Evolutionary conservation across 2,113 vertebrate species (phyloP), one percentile per base, ranked within the genome.

Genomic region (Muntiacus muntjak): DNA sequence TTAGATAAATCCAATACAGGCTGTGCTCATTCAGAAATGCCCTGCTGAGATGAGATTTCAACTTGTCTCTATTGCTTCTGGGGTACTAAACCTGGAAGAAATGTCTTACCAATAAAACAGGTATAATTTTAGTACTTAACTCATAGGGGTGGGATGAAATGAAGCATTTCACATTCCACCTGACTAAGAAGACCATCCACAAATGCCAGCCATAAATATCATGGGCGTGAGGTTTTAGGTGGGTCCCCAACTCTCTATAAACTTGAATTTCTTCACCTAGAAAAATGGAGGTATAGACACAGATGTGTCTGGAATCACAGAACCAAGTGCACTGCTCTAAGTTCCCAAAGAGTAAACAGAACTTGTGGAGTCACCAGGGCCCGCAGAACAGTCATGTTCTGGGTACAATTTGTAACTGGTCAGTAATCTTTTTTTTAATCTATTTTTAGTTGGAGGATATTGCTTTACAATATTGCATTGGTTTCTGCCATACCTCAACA

Each of bases 301-400:
- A 85, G 28, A 54, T 30, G 9, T 57, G 47, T 28, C 19, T 5
- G 23, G 57, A 40, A 47, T 50, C 57, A 54, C 83, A 87, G 36
- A 74, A 26, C 25, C 87, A 74, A 16, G 1, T 9, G 13, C 3
- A 13, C 10, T 5, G 3, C 28, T 62, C 87, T 79, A 45, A 64
- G 9, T 54, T 50, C 36, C 13, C 82, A 17, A 15, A 58, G 6
- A 50, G 26, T 8, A 50, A 25, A 50, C 36, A 62, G 57, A 82
- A 33, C 23, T 0, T 28, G 62, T 33, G 7, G 2, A 14, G n/a
- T 25, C 33, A 23, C 12, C 25, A 13, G 1, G 8, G 14, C 25
- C 13, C 11, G 2, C 1, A 2, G 12, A 28, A 13, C 28, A 28
- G 3, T 36, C 28, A 45, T 16, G 6, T 14, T 16, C 1, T 19